These are phyloP conservation scores for Trematocara variabile DNA, from an alignment of 2,113 vertebrate species.

Conservation along the genomic window DNA sequence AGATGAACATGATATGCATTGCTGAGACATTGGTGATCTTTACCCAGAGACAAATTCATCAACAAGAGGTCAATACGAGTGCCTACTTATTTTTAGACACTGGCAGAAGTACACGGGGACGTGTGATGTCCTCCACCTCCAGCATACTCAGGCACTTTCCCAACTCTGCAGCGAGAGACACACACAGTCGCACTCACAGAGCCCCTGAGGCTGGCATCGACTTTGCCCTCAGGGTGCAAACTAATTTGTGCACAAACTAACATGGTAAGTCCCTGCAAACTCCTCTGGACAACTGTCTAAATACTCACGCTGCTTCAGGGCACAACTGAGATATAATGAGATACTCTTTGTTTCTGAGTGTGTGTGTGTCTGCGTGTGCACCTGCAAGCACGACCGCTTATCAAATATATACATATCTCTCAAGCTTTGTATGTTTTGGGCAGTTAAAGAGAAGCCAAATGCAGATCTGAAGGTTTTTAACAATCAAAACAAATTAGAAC, in stretches of 20 bases:
- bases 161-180: neutral
- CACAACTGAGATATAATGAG: constrained; percentile 23
- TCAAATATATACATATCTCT: neutral
- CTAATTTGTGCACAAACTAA: constrained; percentile 47
- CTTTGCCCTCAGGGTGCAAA: constrained; percentile 38
- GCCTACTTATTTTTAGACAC: constrained; percentile 55
- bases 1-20: neutral
- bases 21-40: constrained; percentile 24
- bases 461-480: neutral
- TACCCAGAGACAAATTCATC: constrained; percentile 29
- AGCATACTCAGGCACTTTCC: neutral
- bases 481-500: neutral
- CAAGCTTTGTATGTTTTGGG: neutral
- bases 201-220: constrained; percentile 16
- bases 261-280: constrained; percentile 21
- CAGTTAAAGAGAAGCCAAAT: neutral
- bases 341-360: neutral
- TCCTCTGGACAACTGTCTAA: constrained; percentile 39
- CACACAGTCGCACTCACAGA: neutral
- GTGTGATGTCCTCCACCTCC: constrained; percentile 31
- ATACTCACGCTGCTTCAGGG: constrained; percentile 24
- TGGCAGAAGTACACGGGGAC: constrained; percentile 27
- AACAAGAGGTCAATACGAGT: constrained; percentile 13
- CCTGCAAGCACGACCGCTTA: neutral
- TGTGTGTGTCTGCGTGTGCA: neutral